Conservation (phyloP, 2,797 vertebrate genomes). For the Lutjanus argentimaculatus region DNA sequence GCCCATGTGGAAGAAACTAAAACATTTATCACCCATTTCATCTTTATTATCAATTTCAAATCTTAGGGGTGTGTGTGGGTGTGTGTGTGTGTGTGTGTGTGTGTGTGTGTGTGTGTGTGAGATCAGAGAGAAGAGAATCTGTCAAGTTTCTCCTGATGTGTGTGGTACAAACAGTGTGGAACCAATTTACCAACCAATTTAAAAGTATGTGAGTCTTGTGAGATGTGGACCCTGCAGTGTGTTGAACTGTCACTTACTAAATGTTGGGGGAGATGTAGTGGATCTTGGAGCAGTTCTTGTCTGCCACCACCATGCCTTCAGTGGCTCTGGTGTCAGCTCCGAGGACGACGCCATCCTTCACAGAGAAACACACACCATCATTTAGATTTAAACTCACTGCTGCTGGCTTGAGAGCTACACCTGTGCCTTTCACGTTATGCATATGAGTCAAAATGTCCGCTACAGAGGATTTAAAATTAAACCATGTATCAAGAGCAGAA, state of each 20-base stretch:
- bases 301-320: conserved; percentile 97
- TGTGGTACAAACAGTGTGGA: too few species aligned
- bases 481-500: too few species aligned
- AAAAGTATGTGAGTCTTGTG: not conserved
- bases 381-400: not conserved
- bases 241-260: conserved; percentile 88
- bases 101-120: too few species aligned
- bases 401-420: not conserved
- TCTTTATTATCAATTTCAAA: not conserved
- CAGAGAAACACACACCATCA: conserved; percentile 21
- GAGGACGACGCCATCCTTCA: conserved; percentile 91
- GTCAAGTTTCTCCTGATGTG: too few species aligned
- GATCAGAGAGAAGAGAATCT: too few species aligned
- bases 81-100: too few species aligned
- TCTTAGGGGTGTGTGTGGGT: too few species aligned
- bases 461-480: too few species aligned
- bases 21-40: not conserved
- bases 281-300: conserved; percentile 99
- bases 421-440: too few species aligned
- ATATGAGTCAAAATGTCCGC: too few species aligned
- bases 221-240: too few species aligned
- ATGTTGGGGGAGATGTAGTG: conserved; percentile 98
- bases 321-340: conserved; percentile 98
- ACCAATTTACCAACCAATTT: not conserved
- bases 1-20: too few species aligned